Base-by-base conservation (phyloP, 2,888 invertebrate species). In the Tenthredo livida region DNA sequence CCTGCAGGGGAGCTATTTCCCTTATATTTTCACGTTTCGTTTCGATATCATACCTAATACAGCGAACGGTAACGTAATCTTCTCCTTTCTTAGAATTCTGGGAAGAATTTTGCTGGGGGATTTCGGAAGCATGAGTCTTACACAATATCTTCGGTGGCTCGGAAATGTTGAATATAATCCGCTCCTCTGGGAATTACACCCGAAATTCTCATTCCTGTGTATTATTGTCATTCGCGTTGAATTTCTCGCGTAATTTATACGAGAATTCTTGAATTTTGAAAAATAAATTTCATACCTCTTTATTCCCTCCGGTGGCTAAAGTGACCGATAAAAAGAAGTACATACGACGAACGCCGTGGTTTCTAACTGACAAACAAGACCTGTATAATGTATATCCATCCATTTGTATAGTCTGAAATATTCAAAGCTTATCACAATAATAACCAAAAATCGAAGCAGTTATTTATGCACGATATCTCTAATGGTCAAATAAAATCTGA, bases 391-490 rank as follows among this genome's bases (percentile, higher is more conserved):
- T 72, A 61, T 61, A 61, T 12, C 25, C 29, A 25, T 80, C 37
- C 25, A 65, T 58, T 80, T 47, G 25, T 40, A 37, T 40, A 37
- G 80, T 17, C 21, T 61, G 15, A 65, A 80, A 58, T 80, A 80
- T 65, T 80, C 61, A 65, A 61, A 33, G 80, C 12, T 17, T 61
- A 65, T 6, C 50, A 33, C 33, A 33, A 80, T 40, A 40, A 61
- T 40, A 17, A 33, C 80, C 43, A 43, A 61, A 80, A 58, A 61
- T 61, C 54, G 40, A 40, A n/a, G 80, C 33, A 33, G 33, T n/a
- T n/a, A 50, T 54, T 77, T 54, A 10, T 54, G 6, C 72, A 85
- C 83, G 84, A 86, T 87, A 87, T 88, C 29, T 15, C 17, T 77
- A 17, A 77, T 77, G 25, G 29, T 17, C 3, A 17, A 77, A 50